Evolutionary conservation across 2,888 invertebrate species (phyloP), one percentile per base, ranked within the genome.

Genomic region (Coremacera marginata): DNA sequence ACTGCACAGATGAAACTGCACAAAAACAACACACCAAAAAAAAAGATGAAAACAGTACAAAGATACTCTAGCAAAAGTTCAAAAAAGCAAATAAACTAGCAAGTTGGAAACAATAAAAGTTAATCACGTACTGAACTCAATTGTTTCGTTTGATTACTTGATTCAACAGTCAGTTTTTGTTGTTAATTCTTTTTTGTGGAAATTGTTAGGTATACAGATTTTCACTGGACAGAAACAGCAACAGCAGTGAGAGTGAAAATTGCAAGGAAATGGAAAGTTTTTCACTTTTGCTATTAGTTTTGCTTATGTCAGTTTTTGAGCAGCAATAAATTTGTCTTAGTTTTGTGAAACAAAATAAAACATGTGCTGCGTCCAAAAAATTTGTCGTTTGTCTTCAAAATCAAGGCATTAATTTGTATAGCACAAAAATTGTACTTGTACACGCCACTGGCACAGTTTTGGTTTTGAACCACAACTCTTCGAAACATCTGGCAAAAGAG

Each of bases 71-170:
- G 19, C 22, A 19, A 55, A 22, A 55, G 16, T 49, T 51, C n/a
- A 7, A 37, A 37, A 37, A 19, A 65, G 37, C 65, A 65, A 60
- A 60, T 22, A 55, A 25, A 31, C 63, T 65, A n/a, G 71, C 34
- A 71, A 37, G 44, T 72, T 44, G 22, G 51, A 49, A 52, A 73
- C 34, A 73, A 73, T 63, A 63, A 73, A 73, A 73, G 27, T 65
- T 73, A 51, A 73, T 31, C 73, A 73, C 73, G 73, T 73, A 52
- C 65, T 16, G 37, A 11, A 60, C 57, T 60, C 71, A 71, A 71
- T 34, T 60, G 60, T 44, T 37, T 22, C 25, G 71, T 37, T 60
- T 11, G 44, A 68, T 68, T 67, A 37, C 67, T 22, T 51, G 68
- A 51, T 68, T 25, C 51, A 51, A 68, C 25, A 25, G 44, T 8